Conservation (phyloP, 1,140 invertebrate species). For the Bombus consobrinus region DNA sequence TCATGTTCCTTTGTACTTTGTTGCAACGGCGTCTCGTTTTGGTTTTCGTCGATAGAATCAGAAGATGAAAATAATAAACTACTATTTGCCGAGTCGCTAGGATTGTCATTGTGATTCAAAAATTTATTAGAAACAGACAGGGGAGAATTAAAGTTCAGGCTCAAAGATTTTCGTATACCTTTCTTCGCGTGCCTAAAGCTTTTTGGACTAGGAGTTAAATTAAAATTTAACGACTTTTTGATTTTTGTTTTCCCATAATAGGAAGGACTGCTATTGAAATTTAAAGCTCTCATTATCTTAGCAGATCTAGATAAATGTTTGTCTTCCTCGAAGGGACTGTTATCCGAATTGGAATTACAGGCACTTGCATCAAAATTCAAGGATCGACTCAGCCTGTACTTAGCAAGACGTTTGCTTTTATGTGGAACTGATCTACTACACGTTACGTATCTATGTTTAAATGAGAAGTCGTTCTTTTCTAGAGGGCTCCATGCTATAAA, state of each 20-base stretch:
- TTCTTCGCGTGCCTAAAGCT: constrained; percentile 46
- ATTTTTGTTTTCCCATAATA: constrained; percentile 67
- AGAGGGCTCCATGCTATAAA: constrained; percentile 63
- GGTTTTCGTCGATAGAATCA: constrained; percentile 77
- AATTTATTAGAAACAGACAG: constrained; percentile 65
- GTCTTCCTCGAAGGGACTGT: constrained; percentile 33
- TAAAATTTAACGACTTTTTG: constrained; percentile 76
- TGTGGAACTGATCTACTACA: constrained; percentile 66
- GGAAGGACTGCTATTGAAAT: constrained; percentile 64
- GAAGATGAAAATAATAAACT: constrained; percentile 61
- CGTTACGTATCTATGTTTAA: constrained; percentile 62
- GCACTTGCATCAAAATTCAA: constrained; percentile 72
- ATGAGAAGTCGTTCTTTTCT: constrained; percentile 54
- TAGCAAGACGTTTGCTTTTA: constrained; percentile 57
- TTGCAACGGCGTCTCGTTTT: constrained; percentile 76
- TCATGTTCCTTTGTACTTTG: constrained; percentile 66
- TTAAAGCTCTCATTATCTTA: constrained; percentile 76
- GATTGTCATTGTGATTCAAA: constrained; percentile 60
- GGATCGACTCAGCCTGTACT: constrained; percentile 70
- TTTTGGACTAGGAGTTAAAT: constrained; percentile 71
- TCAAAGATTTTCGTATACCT: constrained; percentile 29
- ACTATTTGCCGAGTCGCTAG: constrained; percentile 64
- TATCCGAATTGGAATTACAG: constrained; percentile 59
- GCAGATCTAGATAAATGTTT: constrained; percentile 73
- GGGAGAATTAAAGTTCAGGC: constrained; percentile 59